These are phyloP conservation scores for Trilocha varians DNA, from an alignment of 2,888 invertebrate genomes.

Conservation along the genomic window DNA sequence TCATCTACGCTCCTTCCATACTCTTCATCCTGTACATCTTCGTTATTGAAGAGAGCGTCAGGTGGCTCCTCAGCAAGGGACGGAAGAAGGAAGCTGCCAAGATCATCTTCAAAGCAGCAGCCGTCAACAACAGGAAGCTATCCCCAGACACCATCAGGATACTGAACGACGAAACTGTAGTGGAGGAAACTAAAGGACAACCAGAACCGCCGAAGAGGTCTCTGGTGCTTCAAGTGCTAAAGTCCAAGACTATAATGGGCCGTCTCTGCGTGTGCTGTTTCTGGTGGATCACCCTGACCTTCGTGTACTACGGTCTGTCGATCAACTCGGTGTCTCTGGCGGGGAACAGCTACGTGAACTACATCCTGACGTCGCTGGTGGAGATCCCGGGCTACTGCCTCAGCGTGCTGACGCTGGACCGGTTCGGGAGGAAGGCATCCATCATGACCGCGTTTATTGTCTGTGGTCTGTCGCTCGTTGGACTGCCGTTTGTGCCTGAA, in stretches of 20 bases:
- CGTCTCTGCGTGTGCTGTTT: constrained; percentile 78
- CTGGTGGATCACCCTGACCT: constrained; percentile 85
- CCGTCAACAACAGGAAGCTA: constrained; percentile 48
- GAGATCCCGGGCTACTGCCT: constrained; percentile 77
- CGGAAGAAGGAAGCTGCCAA: constrained; percentile 64
- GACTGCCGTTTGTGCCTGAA: constrained; percentile 71
- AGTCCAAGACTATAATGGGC: constrained; percentile 63
- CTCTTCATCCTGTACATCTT: constrained; percentile 76
- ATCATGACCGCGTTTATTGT: constrained; percentile 72
- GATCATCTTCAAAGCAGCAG: constrained; percentile 65
- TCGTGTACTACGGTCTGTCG: constrained; percentile 86
- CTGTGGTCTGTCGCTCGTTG: constrained; percentile 70
- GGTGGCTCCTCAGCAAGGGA: constrained; percentile 80
- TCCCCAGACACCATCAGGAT: constrained; percentile 36
- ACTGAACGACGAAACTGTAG: constrained; percentile 18
- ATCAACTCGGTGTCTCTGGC: constrained; percentile 83
- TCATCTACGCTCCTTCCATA: constrained; percentile 76
- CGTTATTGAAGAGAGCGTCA: constrained; percentile 76
- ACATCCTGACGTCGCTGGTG: constrained; percentile 76
- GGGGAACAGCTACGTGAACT: constrained; percentile 85
- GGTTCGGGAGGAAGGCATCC: constrained; percentile 72
- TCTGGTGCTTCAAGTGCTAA: constrained; percentile 49
- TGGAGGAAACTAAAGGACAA: constrained; percentile 9
- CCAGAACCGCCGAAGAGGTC: constrained; percentile 16
- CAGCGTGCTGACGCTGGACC: constrained; percentile 72